These are phyloP conservation scores for Fratercula arctica DNA, from an alignment of 2,797 vertebrate genomes.

Conservation along the genomic window DNA sequence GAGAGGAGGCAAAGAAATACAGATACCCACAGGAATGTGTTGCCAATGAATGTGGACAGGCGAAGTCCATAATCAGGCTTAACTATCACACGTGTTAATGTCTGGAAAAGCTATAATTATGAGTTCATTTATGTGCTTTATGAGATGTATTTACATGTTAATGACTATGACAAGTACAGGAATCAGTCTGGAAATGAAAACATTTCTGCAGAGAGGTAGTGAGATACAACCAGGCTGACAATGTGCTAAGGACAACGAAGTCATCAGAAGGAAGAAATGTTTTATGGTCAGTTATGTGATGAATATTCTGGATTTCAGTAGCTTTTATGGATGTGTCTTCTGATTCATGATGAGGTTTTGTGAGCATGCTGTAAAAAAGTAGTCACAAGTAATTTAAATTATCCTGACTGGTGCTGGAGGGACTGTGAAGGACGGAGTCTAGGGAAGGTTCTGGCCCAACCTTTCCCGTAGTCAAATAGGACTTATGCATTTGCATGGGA, in stretches of 20 bases:
- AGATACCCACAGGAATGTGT: conserved; percentile 1
- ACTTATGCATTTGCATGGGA: neutral
- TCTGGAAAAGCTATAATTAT: conserved; percentile 48
- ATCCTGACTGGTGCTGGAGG: neutral
- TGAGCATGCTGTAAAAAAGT: neutral
- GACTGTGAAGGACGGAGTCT: neutral
- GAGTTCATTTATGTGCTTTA: conserved; percentile 48
- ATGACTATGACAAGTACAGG: conserved; percentile 26
- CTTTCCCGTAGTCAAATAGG: neutral
- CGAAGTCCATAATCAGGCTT: conserved; percentile 7
- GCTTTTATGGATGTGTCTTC: neutral
- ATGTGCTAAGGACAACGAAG: neutral
- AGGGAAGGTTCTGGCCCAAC: neutral
- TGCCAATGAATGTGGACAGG: neutral
- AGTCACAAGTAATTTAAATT: neutral
- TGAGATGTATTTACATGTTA: conserved; percentile 59
- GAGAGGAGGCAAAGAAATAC: neutral
- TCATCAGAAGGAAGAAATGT: neutral
- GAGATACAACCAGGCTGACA: neutral
- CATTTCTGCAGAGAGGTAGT: neutral
- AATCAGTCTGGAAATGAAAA: conserved; percentile 29
- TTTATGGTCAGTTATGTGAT: neutral
- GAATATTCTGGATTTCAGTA: neutral
- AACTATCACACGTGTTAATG: conserved; percentile 15
- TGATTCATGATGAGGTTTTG: neutral